A percentile compares a stretch with the other conserved stretches of the same genome.
Conservation (phyloP, 2,888 invertebrate species). For the Rutpela maculata region DNA sequence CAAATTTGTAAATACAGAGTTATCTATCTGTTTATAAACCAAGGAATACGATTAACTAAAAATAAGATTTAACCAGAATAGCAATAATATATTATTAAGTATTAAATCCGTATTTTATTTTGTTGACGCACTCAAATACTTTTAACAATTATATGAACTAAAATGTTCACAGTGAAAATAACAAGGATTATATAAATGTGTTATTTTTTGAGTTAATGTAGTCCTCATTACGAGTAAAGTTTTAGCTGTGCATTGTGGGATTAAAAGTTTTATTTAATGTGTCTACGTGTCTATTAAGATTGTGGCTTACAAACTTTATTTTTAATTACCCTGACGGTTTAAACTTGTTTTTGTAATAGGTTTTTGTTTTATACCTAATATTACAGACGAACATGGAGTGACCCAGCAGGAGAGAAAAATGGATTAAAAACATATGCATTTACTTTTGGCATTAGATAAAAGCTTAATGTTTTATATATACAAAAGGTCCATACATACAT, state of each 20-base stretch:
- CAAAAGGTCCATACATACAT: too few relatives aligned
- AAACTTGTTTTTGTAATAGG: neutral
- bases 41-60: too few relatives aligned
- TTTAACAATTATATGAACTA: neutral
- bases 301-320: neutral
- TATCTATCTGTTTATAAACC: too few relatives aligned
- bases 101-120: too few relatives aligned
- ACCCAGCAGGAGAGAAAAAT: too few relatives aligned
- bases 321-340: neutral
- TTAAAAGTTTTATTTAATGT: neutral
- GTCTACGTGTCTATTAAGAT: constrained; percentile 7
- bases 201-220: neutral
- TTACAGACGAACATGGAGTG: neutral
- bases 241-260: neutral
- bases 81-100: too few relatives aligned
- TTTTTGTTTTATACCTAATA: neutral
- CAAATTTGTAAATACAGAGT: too few relatives aligned
- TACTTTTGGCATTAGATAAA: neutral
- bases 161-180: neutral
- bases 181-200: neutral
- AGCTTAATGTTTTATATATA: neutral
- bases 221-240: neutral
- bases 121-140: neutral
- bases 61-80: too few relatives aligned
- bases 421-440: neutral